Evolutionary conservation across 2,888 invertebrate genomes (phyloP).

Genomic region (Drosophila siamana): DNA sequence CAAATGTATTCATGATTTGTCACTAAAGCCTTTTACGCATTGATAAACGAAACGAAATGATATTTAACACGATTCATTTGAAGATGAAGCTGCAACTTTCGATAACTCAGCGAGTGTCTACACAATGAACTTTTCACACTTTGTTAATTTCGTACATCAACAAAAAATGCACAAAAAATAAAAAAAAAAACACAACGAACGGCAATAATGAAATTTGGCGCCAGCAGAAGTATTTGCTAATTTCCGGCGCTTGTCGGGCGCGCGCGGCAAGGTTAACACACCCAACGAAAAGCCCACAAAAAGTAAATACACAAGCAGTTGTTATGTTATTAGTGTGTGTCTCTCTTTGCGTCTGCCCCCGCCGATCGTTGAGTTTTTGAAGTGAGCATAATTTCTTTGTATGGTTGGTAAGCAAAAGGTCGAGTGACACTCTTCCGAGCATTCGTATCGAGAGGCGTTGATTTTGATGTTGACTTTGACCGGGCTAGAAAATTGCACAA

Average conservation of each 20-base stretch:
- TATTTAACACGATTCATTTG: background rate
- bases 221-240: constrained; percentile 69
- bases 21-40: too few relatives aligned
- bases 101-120: constrained; percentile 14
- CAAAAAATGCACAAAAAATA: constrained; percentile 11
- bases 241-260: constrained; percentile 67
- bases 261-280: constrained; percentile 70
- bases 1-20: too few relatives aligned
- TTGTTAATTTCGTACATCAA: constrained; percentile 65
- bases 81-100: background rate
- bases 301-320: constrained; percentile 19
- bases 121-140: constrained; percentile 71
- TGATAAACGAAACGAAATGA: too few relatives aligned
- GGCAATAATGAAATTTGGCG: constrained; percentile 22
- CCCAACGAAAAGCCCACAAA: constrained; percentile 49
- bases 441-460: constrained; percentile 45
- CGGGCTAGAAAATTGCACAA: constrained; percentile 71
- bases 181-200: constrained; percentile 25
- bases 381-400: constrained; percentile 73
- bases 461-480: constrained; percentile 73
- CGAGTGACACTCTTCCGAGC: constrained; percentile 75
- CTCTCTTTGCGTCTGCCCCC: background rate
- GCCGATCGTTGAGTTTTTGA: constrained; percentile 15
- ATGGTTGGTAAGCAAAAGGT: constrained; percentile 60
- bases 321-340: constrained; percentile 21